Percentiles rank a stretch among this genome's conserved stretches.
Conservation (phyloP, 2,113 vertebrate species). For the Lipotes vexillifer region DNA sequence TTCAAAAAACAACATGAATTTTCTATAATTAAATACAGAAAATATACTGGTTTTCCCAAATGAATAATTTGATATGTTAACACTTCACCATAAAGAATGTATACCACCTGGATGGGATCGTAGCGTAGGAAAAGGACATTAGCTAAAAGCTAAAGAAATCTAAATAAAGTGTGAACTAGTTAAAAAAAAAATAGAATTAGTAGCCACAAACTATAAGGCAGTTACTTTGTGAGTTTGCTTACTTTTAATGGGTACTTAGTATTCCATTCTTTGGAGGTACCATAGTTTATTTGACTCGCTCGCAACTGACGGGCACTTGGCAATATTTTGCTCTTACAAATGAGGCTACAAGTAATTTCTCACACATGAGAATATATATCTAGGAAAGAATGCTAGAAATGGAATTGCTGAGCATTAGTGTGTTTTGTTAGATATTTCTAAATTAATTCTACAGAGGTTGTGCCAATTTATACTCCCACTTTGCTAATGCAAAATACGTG, state of each 20-base stretch:
- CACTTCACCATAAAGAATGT: slow-evolving; percentile 92
- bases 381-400: not conserved
- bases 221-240: too few species aligned
- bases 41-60: slow-evolving; percentile 88
- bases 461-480: not conserved
- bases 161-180: not conserved
- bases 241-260: not conserved
- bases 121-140: not conserved
- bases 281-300: not conserved
- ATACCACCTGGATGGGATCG: not conserved
- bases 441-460: not conserved
- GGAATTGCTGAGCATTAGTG: not conserved
- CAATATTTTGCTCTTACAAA: not conserved
- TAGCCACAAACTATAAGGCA: not conserved
- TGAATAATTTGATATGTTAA: slow-evolving; percentile 94
- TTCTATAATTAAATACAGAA: slow-evolving; percentile 86
- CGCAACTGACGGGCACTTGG: not conserved
- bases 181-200: not conserved
- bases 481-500: not conserved
- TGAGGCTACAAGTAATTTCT: not conserved
- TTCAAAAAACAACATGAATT: slow-evolving; percentile 85
- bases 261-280: not conserved
- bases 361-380: not conserved
- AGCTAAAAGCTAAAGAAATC: not conserved
- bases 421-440: not conserved